These are phyloP conservation scores for Irena cyanogastra DNA, from an alignment of 2,113 vertebrate genomes.

Conservation along the genomic window DNA sequence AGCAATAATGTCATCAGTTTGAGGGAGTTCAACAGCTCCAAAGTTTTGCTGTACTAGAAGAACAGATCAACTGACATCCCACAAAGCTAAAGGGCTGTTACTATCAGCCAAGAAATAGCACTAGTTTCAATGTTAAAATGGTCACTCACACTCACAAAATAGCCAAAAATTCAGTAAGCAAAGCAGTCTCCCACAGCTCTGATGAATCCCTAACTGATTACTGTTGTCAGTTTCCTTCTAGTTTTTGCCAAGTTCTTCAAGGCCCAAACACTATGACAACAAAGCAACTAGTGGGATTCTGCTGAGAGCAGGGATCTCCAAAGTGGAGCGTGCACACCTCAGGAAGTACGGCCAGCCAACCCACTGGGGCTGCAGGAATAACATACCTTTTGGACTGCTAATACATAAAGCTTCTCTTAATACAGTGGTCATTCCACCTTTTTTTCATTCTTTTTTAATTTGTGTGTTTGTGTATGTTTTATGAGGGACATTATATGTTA, in stretches of 20 bases:
- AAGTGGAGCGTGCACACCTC: background rate
- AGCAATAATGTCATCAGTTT: background rate
- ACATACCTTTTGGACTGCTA: background rate
- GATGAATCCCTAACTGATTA: background rate
- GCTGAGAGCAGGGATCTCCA: background rate
- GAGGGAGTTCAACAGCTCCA: background rate
- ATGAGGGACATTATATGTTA: background rate
- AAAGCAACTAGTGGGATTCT: background rate
- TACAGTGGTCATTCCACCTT: background rate
- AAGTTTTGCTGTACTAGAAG: background rate
- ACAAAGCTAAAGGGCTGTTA: background rate
- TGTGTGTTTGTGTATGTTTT: background rate
- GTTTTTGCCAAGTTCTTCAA: background rate
- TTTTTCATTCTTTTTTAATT: background rate
- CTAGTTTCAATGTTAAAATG: background rate
- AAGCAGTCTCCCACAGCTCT: background rate
- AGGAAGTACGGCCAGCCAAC: accelerated
- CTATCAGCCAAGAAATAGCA: background rate
- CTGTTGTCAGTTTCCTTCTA: background rate
- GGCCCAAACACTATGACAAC: background rate
- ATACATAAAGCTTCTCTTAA: background rate
- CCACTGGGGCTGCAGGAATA: background rate
- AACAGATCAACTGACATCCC: background rate
- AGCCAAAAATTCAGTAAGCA: background rate
- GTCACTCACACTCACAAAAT: background rate